Evolutionary conservation across 2,888 invertebrate genomes (phyloP), one percentile per base, ranked within the genome.

Genomic region (Dusona sp.): DNA sequence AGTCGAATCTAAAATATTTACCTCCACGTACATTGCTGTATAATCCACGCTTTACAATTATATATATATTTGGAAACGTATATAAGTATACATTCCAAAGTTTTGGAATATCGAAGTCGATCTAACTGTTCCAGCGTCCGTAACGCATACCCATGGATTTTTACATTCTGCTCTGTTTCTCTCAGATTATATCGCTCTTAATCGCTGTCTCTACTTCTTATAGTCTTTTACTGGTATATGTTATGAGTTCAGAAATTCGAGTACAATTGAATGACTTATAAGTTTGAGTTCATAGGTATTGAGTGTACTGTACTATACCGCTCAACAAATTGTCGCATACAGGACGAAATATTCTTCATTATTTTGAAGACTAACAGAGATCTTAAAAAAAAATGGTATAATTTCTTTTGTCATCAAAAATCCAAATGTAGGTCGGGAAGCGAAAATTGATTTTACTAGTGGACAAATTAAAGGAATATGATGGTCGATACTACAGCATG

Each of bases 1-100:
- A 57, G 73, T 68, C 38, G 65, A 68, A 86, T 80, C 67, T 83
- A 57, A 83, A 86, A 86, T 73, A 83, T 83, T 83, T 86, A 42
- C 36, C 68, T 42, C 29, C 36, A 36, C 48, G 38, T 67, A 79
- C 38, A 29, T 29, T 45, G 8, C 51, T n/a, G 11, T 33, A 42
- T 42, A 25, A 36, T 38, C 6, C 6, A 22, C 36, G 16, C 11
- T 68, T 51, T 19, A 16, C 74, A 33, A 75, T 84, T 64, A 25
- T 65, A 45, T 68, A 22, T 64, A 42, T 45, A 33, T 29, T 11
- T 29, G n/a, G 16, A 48, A 51, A 33, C 48, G 33, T 33, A 33
- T 29, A 70, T 33, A 38, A 11, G 25, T n/a, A 29, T 48, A 61
- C 7, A 51, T 16, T 22, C 36, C 22, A 25, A 33, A 75, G 48